phyloP scores from a whole-genome alignment of 2,797 vertebrate species.

The Myotis vivesi region DNA sequence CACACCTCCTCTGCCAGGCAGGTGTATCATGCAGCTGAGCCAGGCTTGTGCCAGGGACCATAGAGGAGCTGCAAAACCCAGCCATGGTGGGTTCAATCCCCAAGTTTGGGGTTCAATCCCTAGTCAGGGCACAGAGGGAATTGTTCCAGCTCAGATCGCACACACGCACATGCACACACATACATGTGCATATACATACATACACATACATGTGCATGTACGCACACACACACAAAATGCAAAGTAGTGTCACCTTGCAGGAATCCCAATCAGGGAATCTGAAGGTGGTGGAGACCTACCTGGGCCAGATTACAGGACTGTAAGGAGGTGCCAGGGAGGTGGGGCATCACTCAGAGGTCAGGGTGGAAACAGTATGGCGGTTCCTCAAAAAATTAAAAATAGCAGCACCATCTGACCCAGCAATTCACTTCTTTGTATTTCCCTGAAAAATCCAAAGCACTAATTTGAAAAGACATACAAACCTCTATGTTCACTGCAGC shows the following conservation, averaged over 20 bases:
- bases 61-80: background rate
- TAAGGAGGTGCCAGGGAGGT: background rate
- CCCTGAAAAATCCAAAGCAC: background rate
- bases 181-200: too few species aligned
- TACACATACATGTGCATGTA: too few species aligned
- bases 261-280: background rate
- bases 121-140: too few species aligned
- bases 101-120: too few species aligned
- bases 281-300: background rate
- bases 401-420: background rate
- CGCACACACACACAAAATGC: too few species aligned
- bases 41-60: background rate
- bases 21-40: background rate
- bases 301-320: background rate
- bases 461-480: background rate
- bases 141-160: too few species aligned
- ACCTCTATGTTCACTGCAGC: background rate
- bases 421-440: background rate
- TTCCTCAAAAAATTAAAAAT: background rate
- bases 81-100: background rate
- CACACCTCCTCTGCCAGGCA: background rate
- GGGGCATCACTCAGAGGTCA: background rate
- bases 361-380: background rate
- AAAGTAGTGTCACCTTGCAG: background rate
- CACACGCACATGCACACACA: too few species aligned